Evolutionary conservation across 2,888 invertebrate genomes (phyloP).

Genomic region (Sphaerophoria rueppellii): DNA sequence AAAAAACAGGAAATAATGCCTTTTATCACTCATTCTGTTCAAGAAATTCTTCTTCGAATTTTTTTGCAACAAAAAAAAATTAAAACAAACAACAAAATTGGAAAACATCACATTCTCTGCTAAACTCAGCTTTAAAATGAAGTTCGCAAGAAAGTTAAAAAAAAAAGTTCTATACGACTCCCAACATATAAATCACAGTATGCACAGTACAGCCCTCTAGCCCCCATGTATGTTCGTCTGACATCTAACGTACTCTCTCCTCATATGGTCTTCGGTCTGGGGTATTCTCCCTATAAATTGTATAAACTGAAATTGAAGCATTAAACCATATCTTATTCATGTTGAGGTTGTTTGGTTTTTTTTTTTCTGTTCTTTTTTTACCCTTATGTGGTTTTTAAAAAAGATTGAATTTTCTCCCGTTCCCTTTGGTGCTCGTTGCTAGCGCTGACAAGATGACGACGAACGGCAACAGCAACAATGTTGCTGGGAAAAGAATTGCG

Average conservation of each 20-base stretch:
- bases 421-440: background rate
- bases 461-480: background rate
- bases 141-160: constrained; percentile 29
- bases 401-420: constrained; percentile 63
- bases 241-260: constrained; percentile 48
- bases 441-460: constrained; percentile 32
- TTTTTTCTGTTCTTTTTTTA: background rate
- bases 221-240: constrained; percentile 42
- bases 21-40: constrained; percentile 21
- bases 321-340: constrained; percentile 72
- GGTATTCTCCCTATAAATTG: constrained; percentile 34
- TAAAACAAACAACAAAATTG: no score
- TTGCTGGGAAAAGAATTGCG: no score
- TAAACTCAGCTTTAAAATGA: constrained; percentile 16
- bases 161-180: constrained; percentile 11
- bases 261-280: constrained; percentile 12
- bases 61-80: constrained; percentile 18
- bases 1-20: constrained; percentile 3
- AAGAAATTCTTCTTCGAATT: constrained; percentile 9
- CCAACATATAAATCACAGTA: constrained; percentile 64
- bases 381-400: constrained; percentile 44
- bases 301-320: constrained; percentile 69
- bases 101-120: background rate
- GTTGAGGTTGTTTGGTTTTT: constrained; percentile 47
- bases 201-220: background rate